Conservation (phyloP, 2,888 invertebrate species). For the Hirtodrosophila histrioides region DNA sequence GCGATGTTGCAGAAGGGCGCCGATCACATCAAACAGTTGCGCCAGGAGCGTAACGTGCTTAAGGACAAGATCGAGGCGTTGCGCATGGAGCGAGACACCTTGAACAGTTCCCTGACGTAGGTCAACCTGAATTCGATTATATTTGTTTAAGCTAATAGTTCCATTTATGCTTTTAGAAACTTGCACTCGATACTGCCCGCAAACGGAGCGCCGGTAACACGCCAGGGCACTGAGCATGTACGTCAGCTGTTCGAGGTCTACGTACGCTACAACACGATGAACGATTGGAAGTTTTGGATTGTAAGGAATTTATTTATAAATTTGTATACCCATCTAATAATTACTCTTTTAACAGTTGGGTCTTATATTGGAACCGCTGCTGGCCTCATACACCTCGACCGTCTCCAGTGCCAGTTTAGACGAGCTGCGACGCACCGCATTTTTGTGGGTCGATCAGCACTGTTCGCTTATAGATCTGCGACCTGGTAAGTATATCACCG, state of each 20-base stretch:
- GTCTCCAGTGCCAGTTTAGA: conserved; percentile 96
- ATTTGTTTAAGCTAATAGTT: no score
- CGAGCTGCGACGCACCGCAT: conserved; percentile 95
- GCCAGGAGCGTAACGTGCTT: conserved; percentile 92
- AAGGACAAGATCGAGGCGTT: conserved; percentile 95
- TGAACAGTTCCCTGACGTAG: conserved; percentile 96
- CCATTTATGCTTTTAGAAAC: conserved; percentile 87
- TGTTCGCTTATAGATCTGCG: conserved; percentile 97
- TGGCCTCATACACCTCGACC: conserved; percentile 95
- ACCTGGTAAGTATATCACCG: conserved; percentile 88
- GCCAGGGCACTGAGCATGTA: conserved; percentile 95
- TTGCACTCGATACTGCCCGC: conserved; percentile 97
- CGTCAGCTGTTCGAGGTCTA: conserved; percentile 97
- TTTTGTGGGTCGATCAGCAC: conserved; percentile 98
- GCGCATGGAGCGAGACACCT: conserved; percentile 94
- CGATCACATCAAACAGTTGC: conserved; percentile 95
- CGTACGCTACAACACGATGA: conserved; percentile 92
- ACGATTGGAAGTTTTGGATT: conserved; percentile 99
- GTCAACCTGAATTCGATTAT: conserved; percentile 5
- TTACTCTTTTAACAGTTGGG: conserved; percentile 89
- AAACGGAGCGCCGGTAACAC: conserved; percentile 96
- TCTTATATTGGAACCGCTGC: conserved; percentile 93
- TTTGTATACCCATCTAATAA: no score
- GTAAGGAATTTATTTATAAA: conserved; percentile 86
- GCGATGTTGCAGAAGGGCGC: conserved; percentile 98